Percentiles rank a stretch among this genome's conserved stretches.
Evolutionary conservation across 2,113 vertebrate genomes (phyloP).

Genomic region (Corythaeola cristata): DNA sequence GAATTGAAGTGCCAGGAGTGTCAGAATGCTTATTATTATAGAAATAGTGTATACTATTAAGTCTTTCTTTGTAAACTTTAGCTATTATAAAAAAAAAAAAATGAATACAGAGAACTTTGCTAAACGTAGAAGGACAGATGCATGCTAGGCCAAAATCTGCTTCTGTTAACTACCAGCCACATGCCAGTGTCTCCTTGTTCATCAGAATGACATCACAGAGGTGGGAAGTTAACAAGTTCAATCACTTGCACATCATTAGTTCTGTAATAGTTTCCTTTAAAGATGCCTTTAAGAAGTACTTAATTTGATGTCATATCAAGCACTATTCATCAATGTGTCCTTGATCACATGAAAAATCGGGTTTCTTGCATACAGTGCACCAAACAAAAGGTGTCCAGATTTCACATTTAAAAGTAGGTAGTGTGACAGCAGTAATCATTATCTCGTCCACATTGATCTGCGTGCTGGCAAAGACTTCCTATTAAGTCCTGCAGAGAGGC

Average conservation of each 20-base stretch:
- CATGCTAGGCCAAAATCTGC: background rate
- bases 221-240: conserved; percentile 18
- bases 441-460: conserved; percentile 15
- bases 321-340: conserved; percentile 3
- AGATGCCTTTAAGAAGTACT: conserved; percentile 40
- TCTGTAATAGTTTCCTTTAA: conserved; percentile 27
- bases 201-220: background rate
- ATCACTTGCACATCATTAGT: conserved; percentile 29
- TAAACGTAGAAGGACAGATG: background rate
- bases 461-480: conserved; percentile 18
- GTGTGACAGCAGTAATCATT: conserved; percentile 59
- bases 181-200: background rate
- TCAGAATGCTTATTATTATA: background rate
- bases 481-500: conserved; percentile 23
- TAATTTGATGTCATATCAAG: conserved; percentile 33
- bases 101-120: background rate
- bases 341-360: conserved; percentile 14
- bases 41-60: background rate
- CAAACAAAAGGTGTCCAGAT: conserved; percentile 33
- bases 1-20: background rate
- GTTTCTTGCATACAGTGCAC: background rate
- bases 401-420: conserved; percentile 42
- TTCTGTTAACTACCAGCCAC: background rate
- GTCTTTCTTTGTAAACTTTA: background rate
- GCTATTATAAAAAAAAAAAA: background rate